A percentile compares a stretch with the other conserved stretches of the same genome.
Conservation (phyloP, 2,888 invertebrate species). For the Halictus ligatus region DNA sequence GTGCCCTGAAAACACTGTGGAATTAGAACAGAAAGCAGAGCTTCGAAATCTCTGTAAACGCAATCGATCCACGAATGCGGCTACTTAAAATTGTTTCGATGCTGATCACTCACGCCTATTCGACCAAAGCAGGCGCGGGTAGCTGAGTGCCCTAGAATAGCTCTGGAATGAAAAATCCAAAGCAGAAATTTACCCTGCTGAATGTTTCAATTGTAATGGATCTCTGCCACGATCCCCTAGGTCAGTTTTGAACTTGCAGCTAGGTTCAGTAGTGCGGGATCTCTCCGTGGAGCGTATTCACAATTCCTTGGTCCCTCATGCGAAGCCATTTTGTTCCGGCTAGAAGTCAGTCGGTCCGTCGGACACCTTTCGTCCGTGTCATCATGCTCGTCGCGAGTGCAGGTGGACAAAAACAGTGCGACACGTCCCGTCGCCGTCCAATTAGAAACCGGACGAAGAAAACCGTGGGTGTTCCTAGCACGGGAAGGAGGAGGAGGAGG, state of each 20-base stretch:
- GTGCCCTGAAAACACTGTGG: no score
- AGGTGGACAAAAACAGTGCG: neutral
- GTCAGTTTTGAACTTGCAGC: neutral
- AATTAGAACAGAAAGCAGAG: no score
- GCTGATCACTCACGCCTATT: no score
- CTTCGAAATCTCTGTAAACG: no score
- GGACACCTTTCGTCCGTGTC: conserved; percentile 18
- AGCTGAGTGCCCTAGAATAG: neutral
- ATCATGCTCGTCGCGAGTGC: conserved; percentile 39
- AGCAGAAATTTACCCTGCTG: neutral
- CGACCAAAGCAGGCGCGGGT: no score
- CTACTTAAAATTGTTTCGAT: no score
- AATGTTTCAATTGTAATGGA: neutral
- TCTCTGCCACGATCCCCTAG: neutral
- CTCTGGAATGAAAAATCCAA: neutral
- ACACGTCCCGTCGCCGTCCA: conserved; percentile 55
- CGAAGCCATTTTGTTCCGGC: neutral
- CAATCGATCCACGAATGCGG: no score
- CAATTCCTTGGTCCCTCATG: neutral
- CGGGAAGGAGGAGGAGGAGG: neutral
- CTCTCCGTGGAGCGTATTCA: neutral
- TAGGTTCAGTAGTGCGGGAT: neutral
- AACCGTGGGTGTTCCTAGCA: neutral
- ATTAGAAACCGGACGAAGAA: conserved; percentile 60
- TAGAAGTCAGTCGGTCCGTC: neutral